Conservation (phyloP, 2,888 invertebrate genomes). For the Nephrotoma appendiculata region DNA sequence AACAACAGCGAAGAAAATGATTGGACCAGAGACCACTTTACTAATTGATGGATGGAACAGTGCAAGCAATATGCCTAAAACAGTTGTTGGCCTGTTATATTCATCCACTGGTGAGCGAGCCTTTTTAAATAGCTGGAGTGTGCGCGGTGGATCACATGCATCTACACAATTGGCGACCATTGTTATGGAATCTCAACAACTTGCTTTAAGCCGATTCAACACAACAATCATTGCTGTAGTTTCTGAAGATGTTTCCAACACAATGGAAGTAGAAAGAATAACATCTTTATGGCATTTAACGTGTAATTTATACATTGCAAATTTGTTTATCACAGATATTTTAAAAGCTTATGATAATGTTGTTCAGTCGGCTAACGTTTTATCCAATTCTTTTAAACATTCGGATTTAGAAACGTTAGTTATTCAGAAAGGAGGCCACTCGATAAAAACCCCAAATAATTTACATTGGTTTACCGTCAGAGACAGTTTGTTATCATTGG, state of each 20-base stretch:
- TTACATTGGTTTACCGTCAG: background rate
- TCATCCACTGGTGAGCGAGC: background rate
- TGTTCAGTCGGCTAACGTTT: background rate
- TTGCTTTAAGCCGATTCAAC: background rate
- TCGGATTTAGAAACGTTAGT: background rate
- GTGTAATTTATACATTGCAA: background rate
- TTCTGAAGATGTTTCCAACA: background rate
- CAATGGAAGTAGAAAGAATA: background rate
- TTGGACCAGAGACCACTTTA: slow-evolving; percentile 1
- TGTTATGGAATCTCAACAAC: background rate
- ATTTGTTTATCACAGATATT: background rate
- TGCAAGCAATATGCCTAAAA: background rate
- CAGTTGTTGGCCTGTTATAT: background rate
- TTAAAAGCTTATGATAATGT: background rate
- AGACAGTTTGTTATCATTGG: background rate
- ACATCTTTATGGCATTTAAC: background rate
- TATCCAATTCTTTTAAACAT: background rate
- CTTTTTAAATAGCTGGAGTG: background rate
- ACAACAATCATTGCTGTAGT: background rate
- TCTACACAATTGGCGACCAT: background rate
- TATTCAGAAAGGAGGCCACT: background rate
- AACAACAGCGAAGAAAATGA: background rate
- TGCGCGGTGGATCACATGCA: background rate
- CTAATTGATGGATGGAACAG: slow-evolving; percentile 8
- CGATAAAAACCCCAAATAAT: background rate